Evolutionary conservation across 2,797 vertebrate genomes (phyloP).

Genomic region (Kryptopterus vitreolus): DNA sequence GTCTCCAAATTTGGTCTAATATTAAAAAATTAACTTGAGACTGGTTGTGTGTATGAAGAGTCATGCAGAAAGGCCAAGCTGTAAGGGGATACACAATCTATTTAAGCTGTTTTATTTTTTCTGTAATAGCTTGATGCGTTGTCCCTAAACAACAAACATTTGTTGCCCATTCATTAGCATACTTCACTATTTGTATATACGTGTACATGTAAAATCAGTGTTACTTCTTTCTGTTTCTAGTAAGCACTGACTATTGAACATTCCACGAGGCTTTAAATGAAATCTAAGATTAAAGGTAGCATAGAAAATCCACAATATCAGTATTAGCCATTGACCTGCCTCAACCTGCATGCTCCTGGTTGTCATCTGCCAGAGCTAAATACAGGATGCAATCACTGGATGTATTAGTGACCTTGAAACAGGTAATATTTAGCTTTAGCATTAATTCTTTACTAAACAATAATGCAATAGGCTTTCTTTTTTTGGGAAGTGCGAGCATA

Average conservation of each 20-base stretch:
- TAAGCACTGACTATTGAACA: neutral
- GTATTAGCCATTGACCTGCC: neutral
- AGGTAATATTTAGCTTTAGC: constrained; percentile 44
- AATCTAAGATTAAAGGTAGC: neutral
- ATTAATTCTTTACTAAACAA: constrained; percentile 40
- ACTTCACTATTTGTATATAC: neutral
- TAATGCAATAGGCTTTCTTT: constrained; percentile 11
- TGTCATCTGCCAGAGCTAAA: constrained; percentile 21
- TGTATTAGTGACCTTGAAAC: constrained; percentile 40
- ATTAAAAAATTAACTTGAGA: neutral
- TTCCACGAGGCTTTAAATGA: neutral
- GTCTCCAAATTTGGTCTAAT: neutral
- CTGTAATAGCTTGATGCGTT: neutral
- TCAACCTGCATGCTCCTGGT: constrained; percentile 15
- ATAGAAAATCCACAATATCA: neutral
- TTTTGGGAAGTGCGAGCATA: neutral
- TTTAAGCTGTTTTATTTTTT: neutral
- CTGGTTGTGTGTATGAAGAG: neutral
- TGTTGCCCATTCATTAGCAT: too few species aligned
- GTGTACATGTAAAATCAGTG: neutral
- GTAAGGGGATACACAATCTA: neutral
- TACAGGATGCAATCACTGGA: constrained; percentile 15
- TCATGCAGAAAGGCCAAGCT: neutral
- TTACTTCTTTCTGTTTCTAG: neutral
- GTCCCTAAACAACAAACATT: neutral